phyloP scores from a whole-genome alignment of 2,888 invertebrate genomes.

The Trissonchulus latispiculum region DNA sequence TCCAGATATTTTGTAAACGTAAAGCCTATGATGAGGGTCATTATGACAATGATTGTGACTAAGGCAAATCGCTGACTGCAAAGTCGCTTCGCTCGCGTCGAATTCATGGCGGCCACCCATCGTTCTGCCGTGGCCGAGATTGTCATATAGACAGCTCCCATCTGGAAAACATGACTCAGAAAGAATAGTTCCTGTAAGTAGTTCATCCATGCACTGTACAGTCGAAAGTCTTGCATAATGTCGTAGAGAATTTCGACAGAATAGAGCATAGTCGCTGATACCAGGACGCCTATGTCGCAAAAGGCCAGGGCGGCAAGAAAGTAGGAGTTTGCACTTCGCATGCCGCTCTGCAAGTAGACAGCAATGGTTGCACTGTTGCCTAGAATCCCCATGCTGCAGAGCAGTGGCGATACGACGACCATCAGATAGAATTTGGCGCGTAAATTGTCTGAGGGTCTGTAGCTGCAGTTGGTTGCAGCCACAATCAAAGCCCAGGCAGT shows the following conservation, averaged over 20 bases:
- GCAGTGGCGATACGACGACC: neutral
- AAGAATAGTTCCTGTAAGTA: constrained; percentile 30
- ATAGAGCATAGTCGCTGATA: constrained; percentile 1
- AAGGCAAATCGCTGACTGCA: neutral
- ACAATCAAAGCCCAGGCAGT: neutral
- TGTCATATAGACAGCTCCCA: constrained; percentile 26
- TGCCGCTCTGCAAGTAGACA: neutral
- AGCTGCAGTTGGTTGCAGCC: neutral
- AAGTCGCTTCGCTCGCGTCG: constrained; percentile 18
- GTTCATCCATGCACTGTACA: constrained; percentile 12
- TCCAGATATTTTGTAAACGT: constrained; percentile 40
- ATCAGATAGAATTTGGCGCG: constrained; percentile 7
- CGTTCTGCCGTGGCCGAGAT: constrained; percentile 39
- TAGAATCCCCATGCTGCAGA: neutral
- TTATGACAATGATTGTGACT: constrained; percentile 34
- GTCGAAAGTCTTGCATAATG: neutral
- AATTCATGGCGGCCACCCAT: constrained; percentile 36
- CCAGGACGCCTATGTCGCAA: constrained; percentile 9
- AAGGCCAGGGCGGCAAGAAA: constrained; percentile 2
- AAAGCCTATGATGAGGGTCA: constrained; percentile 37
- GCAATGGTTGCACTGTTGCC: neutral
- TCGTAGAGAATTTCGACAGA: constrained; percentile 13
- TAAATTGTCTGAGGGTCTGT: neutral
- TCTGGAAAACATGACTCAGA: constrained; percentile 38
- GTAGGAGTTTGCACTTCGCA: neutral